phyloP scores from a whole-genome alignment of 2,797 vertebrate species.

The Centroberyx gerrardi region DNA sequence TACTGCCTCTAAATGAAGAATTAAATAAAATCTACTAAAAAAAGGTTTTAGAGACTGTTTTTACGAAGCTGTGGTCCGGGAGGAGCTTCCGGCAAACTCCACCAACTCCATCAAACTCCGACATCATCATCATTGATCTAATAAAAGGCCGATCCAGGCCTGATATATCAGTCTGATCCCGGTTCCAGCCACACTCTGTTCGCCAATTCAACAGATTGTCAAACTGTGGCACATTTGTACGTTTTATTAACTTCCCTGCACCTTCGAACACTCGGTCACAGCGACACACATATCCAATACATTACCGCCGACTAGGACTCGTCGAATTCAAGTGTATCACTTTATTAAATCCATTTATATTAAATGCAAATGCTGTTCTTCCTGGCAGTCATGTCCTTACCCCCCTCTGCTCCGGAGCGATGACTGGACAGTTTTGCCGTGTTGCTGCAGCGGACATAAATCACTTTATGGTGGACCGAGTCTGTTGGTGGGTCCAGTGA shows the following conservation, averaged over 20 bases:
- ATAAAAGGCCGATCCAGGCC: no score
- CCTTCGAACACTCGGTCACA: background rate
- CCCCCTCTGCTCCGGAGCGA: background rate
- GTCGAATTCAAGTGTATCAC: background rate
- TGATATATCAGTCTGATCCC: no score
- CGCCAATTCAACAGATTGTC: no score
- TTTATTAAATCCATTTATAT: background rate
- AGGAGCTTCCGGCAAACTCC: no score
- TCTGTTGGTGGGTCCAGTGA: conserved; percentile 32
- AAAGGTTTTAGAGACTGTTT: no score
- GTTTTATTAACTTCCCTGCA: background rate
- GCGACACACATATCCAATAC: background rate
- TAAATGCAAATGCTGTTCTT: background rate
- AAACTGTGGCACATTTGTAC: no score
- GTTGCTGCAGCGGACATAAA: conserved; percentile 49
- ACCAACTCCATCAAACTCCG: no score
- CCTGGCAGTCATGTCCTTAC: background rate
- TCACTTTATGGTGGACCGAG: conserved; percentile 38
- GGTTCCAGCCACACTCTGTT: no score
- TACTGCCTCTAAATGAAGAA: no score
- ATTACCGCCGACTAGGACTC: background rate
- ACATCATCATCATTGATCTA: no score
- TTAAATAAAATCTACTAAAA: no score
- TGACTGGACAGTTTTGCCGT: conserved; percentile 41
- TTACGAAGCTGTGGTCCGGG: no score